A percentile compares a stretch with the other conserved stretches of the same genome.
These are phyloP conservation scores for Periophthalmodon schlosseri DNA, from an alignment of 2,113 vertebrate genomes.

Conservation along the genomic window DNA sequence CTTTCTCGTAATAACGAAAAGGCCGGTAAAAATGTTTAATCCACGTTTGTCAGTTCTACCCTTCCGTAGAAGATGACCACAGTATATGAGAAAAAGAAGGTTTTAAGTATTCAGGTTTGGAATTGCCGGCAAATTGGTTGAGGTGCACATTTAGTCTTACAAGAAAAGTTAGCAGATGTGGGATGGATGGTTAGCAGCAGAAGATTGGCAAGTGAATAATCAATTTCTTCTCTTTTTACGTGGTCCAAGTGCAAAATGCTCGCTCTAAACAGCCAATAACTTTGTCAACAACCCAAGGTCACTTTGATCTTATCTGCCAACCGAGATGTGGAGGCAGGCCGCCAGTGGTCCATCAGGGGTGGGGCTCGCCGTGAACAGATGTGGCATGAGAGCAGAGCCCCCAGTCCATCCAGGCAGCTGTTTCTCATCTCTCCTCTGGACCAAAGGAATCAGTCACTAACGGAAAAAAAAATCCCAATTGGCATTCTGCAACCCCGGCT, in stretches of 20 bases:
- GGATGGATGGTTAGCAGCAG: not conserved
- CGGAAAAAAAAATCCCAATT: constrained; percentile 31
- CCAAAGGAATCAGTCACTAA: constrained; percentile 41
- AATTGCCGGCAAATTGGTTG: not conserved
- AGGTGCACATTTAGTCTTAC: not conserved
- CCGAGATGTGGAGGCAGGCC: constrained; percentile 25
- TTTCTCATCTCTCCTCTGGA: constrained; percentile 45
- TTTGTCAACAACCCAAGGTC: constrained; percentile 28
- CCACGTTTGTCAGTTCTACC: too few species aligned
- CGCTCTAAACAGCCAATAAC: constrained; percentile 1
- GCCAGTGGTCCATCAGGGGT: constrained; percentile 16
- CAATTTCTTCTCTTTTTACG: not conserved
- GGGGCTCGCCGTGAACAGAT: constrained; percentile 44
- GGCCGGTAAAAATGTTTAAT: too few species aligned
- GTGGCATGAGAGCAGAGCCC: constrained; percentile 40
- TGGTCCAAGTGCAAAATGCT: constrained; percentile 1
- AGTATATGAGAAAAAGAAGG: too few species aligned
- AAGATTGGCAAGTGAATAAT: not conserved
- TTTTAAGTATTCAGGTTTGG: not conserved
- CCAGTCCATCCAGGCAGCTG: constrained; percentile 52
- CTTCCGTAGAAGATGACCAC: too few species aligned
- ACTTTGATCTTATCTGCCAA: constrained; percentile 18
- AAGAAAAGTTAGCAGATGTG: not conserved
- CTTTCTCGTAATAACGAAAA: too few species aligned
- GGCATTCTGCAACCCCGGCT: constrained; percentile 24